These are phyloP conservation scores for Eonycteris spelaea DNA, from an alignment of 2,113 vertebrate genomes.

Conservation along the genomic window DNA sequence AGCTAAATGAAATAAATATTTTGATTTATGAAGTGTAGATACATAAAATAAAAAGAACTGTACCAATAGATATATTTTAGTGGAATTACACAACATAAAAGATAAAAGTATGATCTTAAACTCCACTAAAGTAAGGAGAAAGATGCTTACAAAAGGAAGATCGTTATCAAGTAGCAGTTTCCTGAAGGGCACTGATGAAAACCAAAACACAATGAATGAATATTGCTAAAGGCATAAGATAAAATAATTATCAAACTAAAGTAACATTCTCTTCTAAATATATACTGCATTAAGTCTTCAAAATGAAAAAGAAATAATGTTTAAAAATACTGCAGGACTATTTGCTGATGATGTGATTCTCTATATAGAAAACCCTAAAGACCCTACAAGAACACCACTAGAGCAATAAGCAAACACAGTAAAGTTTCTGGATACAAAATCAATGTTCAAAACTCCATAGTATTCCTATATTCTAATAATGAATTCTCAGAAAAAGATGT, in stretches of 20 bases:
- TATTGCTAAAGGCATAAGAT: background rate
- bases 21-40: background rate
- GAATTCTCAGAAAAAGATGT: too few relatives aligned
- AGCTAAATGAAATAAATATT: background rate
- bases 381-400: too few relatives aligned
- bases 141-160: background rate
- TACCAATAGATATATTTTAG: background rate
- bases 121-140: background rate
- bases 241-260: background rate
- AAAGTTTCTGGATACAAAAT: too few relatives aligned
- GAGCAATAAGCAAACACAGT: too few relatives aligned
- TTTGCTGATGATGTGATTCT: too few relatives aligned
- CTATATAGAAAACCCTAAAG: too few relatives aligned
- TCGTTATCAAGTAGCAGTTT: background rate
- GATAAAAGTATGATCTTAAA: background rate
- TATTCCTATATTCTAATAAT: too few relatives aligned
- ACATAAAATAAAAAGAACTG: background rate
- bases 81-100: background rate
- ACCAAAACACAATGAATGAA: background rate
- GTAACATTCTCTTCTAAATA: background rate
- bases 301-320: background rate
- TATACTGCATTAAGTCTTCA: background rate
- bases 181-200: background rate
- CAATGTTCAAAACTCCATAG: too few relatives aligned
- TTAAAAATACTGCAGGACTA: background rate